A percentile compares a stretch with the other conserved stretches of the same genome.
Conservation (phyloP, 2,888 invertebrate species). For the Yponomeuta cagnagella region DNA sequence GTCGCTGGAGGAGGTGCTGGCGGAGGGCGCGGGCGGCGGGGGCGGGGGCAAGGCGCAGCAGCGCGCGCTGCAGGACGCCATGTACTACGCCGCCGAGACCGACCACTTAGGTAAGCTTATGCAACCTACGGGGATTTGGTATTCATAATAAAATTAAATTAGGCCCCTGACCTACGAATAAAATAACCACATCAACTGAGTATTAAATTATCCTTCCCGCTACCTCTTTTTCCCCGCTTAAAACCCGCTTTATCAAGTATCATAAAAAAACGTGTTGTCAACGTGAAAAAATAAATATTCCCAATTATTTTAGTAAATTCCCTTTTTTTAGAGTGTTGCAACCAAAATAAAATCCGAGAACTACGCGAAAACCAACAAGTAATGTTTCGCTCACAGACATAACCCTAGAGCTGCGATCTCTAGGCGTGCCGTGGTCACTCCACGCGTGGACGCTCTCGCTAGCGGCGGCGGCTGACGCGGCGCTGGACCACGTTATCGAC, state of each 20-base stretch:
- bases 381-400: slow-evolving; percentile 76
- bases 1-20: slow-evolving; percentile 91
- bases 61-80: slow-evolving; percentile 91
- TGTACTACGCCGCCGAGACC: slow-evolving; percentile 96
- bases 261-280: too few relatives aligned
- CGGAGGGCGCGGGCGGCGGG: slow-evolving; percentile 79
- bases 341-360: too few relatives aligned
- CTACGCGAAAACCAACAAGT: too few relatives aligned
- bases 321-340: too few relatives aligned
- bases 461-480: slow-evolving; percentile 89
- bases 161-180: too few relatives aligned
- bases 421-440: slow-evolving; percentile 93
- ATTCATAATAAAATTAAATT: too few relatives aligned
- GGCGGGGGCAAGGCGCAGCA: slow-evolving; percentile 85
- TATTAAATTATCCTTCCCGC: too few relatives aligned
- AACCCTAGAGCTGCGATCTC: slow-evolving; percentile 88
- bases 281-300: too few relatives aligned
- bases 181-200: too few relatives aligned
- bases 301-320: too few relatives aligned
- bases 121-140: background rate
- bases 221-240: too few relatives aligned
- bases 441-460: slow-evolving; percentile 95
- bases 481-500: slow-evolving; percentile 89
- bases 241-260: background rate
- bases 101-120: slow-evolving; percentile 83